Evolutionary conservation across 2,888 invertebrate genomes (phyloP), one percentile per base, ranked within the genome.

Genomic region (Euzophera pinguis): DNA sequence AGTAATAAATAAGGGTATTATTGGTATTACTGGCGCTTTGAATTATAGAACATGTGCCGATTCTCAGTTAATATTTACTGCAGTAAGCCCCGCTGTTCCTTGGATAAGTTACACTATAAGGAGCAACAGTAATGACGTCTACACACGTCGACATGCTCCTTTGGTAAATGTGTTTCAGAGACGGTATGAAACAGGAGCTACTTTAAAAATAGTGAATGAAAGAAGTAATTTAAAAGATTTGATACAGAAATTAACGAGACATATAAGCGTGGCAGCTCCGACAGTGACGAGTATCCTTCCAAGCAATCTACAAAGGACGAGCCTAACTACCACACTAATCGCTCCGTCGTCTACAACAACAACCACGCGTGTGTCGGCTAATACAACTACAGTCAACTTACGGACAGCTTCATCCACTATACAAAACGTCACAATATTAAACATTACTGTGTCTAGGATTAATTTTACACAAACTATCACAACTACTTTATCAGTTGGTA

Each of bases 61-160:
- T 22, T 53, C 57, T 17, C 72, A 75, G 56, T 60, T 59, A 17
- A 51, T 58, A 6, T 80, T 76, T 29, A 64, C 65, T 41, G 65
- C 77, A 3, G 34, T 75, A 42, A 62, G 54, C 1, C 72, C 77
- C 1, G 56, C 60, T n/a, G 58, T 73, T 0, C 45, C 60, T 27
- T 83, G 83, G 83, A 71, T 81, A 16, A 56, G 51, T 53, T 52
- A 63, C 3, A 65, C 61, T 2, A 39, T 52, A 4, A 29, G 45
- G 27, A 42, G 14, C 16, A 12, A 41, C n/a, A 34, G 35, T 9
- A 13, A 42, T 29, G n/a, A 17, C 5, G 3, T 5, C 22, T 22
- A 27, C 27, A 9, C 39, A 8, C 16, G 12, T 1, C 7, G 8
- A 12, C 3, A 37, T 7, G 13, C 7, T 10, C 4, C 5, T 38